phyloP scores from a whole-genome alignment of 2,888 invertebrate genomes.

The Hirtodrosophila histrioides region DNA sequence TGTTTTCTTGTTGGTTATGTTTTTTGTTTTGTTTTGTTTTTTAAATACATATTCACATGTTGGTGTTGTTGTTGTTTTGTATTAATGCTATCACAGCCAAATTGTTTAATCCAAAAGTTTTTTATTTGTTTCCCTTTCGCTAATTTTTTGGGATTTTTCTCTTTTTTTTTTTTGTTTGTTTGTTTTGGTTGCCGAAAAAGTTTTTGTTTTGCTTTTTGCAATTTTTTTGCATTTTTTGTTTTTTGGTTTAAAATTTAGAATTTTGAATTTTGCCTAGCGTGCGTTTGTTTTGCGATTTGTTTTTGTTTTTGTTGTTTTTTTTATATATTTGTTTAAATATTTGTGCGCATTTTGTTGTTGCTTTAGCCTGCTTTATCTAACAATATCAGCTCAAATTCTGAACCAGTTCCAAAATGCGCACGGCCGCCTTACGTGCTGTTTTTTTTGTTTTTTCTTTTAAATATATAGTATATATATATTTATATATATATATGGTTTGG shows the following conservation, averaged over 20 bases:
- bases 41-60: conserved; percentile 33
- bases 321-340: conserved; percentile 4
- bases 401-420: conserved; percentile 42
- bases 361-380: conserved; percentile 13
- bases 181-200: conserved; percentile 61
- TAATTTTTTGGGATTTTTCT: conserved; percentile 21
- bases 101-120: conserved; percentile 84
- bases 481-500: conserved; percentile 6
- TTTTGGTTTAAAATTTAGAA: conserved; percentile 79
- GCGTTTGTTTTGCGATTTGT: conserved; percentile 46
- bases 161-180: conserved; percentile 38
- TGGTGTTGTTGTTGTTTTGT: conserved; percentile 27
- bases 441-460: no score
- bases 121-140: conserved; percentile 57
- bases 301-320: conserved; percentile 6
- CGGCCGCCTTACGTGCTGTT: conserved; percentile 18
- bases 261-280: conserved; percentile 83
- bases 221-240: conserved; percentile 25
- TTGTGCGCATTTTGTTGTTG: conserved; percentile 61
- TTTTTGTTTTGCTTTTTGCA: conserved; percentile 61
- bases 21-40: conserved; percentile 39
- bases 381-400: conserved; percentile 19
- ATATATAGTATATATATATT: no score
- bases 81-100: conserved; percentile 84
- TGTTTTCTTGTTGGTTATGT: neutral